These are phyloP conservation scores for Coluber constrictor DNA, from an alignment of 2,797 vertebrate genomes.

Conservation along the genomic window DNA sequence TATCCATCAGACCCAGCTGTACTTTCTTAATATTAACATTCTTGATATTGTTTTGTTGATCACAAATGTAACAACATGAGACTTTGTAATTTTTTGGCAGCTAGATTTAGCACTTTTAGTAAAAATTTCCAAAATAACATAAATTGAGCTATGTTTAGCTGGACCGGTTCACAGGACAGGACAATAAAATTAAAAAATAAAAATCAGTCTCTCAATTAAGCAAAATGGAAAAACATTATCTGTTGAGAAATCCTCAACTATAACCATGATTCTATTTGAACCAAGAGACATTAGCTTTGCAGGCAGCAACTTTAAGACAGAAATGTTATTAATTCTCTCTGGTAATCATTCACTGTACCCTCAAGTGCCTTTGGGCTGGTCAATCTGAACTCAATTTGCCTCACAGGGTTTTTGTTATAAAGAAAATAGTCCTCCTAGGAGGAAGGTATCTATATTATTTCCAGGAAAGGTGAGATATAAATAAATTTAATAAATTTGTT, in stretches of 20 bases:
- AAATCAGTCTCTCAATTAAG: background rate
- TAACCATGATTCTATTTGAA: background rate
- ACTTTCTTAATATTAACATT: background rate
- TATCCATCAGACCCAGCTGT: background rate
- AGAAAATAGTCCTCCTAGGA: background rate
- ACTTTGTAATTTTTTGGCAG: background rate
- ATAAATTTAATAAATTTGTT: background rate
- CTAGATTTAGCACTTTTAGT: background rate
- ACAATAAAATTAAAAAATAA: background rate
- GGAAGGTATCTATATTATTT: background rate
- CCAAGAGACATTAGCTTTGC: background rate
- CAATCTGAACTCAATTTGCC: background rate
- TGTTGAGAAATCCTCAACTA: background rate
- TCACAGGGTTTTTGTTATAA: background rate
- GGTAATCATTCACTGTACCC: conserved; percentile 18
- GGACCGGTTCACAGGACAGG: background rate
- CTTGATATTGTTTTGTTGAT: background rate
- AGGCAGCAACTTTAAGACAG: background rate
- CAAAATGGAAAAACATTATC: background rate
- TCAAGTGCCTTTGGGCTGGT: background rate
- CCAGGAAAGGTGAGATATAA: background rate
- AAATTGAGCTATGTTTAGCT: background rate
- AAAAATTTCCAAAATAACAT: background rate
- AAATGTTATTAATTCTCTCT: conserved; percentile 11
- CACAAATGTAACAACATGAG: background rate